Conservation (phyloP, 2,888 invertebrate genomes). For the Drosophila phalerata region DNA sequence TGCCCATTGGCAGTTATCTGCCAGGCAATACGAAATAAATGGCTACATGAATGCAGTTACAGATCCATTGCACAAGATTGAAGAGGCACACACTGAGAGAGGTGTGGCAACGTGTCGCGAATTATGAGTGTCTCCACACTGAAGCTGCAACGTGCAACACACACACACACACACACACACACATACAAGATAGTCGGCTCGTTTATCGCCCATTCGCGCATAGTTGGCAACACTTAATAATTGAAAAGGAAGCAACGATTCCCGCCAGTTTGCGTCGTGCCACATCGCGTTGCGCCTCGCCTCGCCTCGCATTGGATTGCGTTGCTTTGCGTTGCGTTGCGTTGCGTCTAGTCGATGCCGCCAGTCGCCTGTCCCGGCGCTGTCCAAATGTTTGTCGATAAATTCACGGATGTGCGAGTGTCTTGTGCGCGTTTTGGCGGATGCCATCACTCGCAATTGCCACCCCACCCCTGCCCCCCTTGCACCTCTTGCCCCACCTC, state of each 20-base stretch:
- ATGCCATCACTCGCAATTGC: constrained; percentile 81
- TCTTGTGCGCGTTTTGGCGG: constrained; percentile 80
- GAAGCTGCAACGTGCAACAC: constrained; percentile 10
- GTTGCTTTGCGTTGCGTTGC: constrained; percentile 43
- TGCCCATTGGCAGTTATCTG: constrained; percentile 63
- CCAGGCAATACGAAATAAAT: constrained; percentile 66
- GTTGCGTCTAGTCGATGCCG: constrained; percentile 54
- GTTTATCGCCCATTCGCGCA: constrained; percentile 80
- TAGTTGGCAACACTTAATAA: constrained; percentile 82
- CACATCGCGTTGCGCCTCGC: constrained; percentile 51
- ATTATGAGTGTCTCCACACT: constrained; percentile 61
- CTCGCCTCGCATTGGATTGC: constrained; percentile 37
- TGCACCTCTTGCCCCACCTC: neutral
- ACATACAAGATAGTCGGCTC: constrained; percentile 26
- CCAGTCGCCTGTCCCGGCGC: constrained; percentile 53
- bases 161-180: constrained; percentile 24
- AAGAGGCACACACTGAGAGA: constrained; percentile 46
- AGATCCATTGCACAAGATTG: constrained; percentile 71
- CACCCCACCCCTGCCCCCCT: constrained; percentile 8
- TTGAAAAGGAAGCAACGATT: constrained; percentile 84
- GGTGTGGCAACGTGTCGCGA: constrained; percentile 65
- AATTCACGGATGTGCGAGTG: constrained; percentile 82
- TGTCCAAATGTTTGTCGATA: constrained; percentile 83
- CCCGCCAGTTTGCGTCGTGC: constrained; percentile 52
- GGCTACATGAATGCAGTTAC: constrained; percentile 69